These are phyloP conservation scores for Eudemis profundana DNA, from an alignment of 2,888 invertebrate species.

Conservation along the genomic window DNA sequence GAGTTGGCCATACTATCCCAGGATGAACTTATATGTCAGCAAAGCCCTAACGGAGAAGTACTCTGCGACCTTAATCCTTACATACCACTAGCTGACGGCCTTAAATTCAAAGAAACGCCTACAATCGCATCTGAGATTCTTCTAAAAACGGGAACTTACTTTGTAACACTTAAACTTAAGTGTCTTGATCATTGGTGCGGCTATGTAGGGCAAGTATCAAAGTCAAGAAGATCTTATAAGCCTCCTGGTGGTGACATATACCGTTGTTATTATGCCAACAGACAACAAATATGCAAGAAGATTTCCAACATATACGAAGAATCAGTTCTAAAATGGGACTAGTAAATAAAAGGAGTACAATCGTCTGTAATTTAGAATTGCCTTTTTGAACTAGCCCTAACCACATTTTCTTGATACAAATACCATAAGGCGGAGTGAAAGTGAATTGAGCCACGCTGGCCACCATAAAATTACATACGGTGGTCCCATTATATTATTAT, in stretches of 20 bases:
- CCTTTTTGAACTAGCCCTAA: conserved; percentile 25
- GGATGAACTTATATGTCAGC: conserved; percentile 76
- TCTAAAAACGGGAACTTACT: conserved; percentile 61
- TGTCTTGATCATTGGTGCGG: conserved; percentile 72
- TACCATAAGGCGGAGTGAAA: conserved; percentile 40
- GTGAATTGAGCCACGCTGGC: conserved; percentile 39
- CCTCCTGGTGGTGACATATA: conserved; percentile 72
- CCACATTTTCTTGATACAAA: conserved; percentile 33
- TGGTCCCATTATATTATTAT: conserved; percentile 43
- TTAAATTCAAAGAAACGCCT: conserved; percentile 59
- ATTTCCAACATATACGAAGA: conserved; percentile 46
- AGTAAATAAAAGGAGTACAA: not conserved
- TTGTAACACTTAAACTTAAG: conserved; percentile 59
- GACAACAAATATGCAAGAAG: conserved; percentile 73
- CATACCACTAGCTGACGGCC: conserved; percentile 61
- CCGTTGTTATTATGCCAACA: conserved; percentile 70
- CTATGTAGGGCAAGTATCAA: conserved; percentile 58
- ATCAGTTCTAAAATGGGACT: not conserved
- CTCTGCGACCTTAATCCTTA: conserved; percentile 69
- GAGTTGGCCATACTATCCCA: conserved; percentile 68
- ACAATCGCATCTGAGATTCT: conserved; percentile 60
- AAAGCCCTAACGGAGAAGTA: conserved; percentile 57
- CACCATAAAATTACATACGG: conserved; percentile 43
- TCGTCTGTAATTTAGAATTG: not conserved
- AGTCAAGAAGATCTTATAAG: conserved; percentile 54